A percentile compares a stretch with the other conserved stretches of the same genome.
Evolutionary conservation across 2,888 invertebrate genomes (phyloP).

Genomic region (Cacoxenus indagator): DNA sequence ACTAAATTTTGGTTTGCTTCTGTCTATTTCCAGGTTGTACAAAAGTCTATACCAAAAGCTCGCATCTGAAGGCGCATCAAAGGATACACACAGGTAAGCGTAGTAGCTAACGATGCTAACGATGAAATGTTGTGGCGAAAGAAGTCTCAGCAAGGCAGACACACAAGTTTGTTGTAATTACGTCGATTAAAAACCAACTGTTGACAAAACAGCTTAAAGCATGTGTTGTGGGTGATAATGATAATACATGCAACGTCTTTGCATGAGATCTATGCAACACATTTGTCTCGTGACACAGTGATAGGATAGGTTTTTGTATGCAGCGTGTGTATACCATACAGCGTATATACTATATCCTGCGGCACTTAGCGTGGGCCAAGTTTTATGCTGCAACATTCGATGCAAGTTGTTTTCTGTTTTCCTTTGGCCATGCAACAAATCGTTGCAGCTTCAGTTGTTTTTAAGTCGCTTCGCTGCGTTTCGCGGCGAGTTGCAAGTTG

Average conservation of each 20-base stretch:
- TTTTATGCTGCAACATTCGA: constrained; percentile 1
- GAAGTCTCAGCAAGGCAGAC: not conserved
- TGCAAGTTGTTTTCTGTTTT: not conserved
- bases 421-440: constrained; percentile 3
- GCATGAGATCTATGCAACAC: constrained; percentile 17
- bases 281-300: constrained; percentile 31
- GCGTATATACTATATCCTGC: constrained; percentile 18
- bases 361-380: constrained; percentile 19
- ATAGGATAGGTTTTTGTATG: not conserved
- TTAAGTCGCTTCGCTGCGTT: not conserved
- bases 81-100: constrained; percentile 95
- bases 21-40: constrained; percentile 78
- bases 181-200: constrained; percentile 24
- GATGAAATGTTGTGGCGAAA: not conserved
- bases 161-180: constrained; percentile 26
- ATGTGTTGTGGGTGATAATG: constrained; percentile 16
- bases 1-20: not conserved
- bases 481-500: not conserved
- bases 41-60: constrained; percentile 98
- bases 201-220: constrained; percentile 33
- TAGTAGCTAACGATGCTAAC: not conserved
- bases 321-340: not conserved
- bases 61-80: constrained; percentile 97
- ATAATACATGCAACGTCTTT: not conserved
- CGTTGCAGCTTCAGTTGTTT: not conserved